Evolutionary conservation across 2,888 invertebrate species (phyloP), one percentile per base, ranked within the genome.

Genomic region (Torymus tubicola): DNA sequence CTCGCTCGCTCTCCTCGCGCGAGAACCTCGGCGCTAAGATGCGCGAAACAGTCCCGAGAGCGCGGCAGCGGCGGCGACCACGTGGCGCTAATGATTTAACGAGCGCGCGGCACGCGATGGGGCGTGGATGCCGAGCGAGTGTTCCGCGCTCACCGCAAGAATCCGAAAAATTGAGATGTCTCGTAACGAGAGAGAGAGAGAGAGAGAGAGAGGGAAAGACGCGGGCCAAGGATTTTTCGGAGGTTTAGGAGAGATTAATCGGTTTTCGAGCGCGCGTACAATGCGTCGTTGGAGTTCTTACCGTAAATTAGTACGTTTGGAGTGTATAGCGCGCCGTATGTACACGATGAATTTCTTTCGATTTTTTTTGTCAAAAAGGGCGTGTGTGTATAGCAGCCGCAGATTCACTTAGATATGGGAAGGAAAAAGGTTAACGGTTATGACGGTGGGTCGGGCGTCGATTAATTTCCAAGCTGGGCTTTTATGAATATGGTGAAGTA

Each of bases 81-180:
- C 67, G 71, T 42, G 82, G 84, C 81, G 85, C 86, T 88, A 87
- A 88, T 88, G 87, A 87, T 87, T 88, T 88, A 89, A 89, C 88
- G 89, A 88, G 86, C 85, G 80, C 84, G 84, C 79, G 86, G 87
- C 89, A 89, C 89, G 89, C 88, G 87, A 89, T 88, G 89, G 87
- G 71, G 88, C 88, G 88, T 87, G 88, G 86, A 87, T 16, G 42
- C 10, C 78, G 60, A 58, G 57, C 61, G 67, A 31, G 67, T 61
- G 61, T 31, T 61, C 52, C 70, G 73, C 81, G 57, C 69, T 12
- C 57, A 14, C 16, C 77, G 58, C 73, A n/a, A 72, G 81, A 67
- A 76, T 75, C 58, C 81, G 31, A 80, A 84, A 83, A 83, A 84
- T 84, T 84, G 81, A 83, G 83, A 83, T 75, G 71, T 82, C 78